Conservation (phyloP, 2,797 vertebrate genomes). For the Cheirogaleus major region DNA sequence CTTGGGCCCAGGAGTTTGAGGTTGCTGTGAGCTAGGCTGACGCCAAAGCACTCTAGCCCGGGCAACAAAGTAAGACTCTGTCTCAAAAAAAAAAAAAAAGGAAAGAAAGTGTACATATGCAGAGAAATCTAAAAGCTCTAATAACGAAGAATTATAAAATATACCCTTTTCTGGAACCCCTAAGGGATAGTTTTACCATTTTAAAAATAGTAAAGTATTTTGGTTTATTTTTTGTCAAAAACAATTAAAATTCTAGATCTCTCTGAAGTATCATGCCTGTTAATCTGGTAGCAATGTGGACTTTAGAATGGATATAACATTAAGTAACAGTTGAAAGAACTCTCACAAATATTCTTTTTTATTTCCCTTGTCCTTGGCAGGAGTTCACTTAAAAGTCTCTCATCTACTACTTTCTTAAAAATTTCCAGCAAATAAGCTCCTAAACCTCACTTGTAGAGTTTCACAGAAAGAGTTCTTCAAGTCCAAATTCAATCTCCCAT, state of each 20-base stretch:
- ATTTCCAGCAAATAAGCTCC: background rate
- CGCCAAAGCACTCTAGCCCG: too few species aligned
- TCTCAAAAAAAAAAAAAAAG: too few species aligned
- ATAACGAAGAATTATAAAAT: constrained; percentile 17
- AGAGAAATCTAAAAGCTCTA: constrained; percentile 22
- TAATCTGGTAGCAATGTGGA: background rate
- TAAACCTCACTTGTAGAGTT: background rate
- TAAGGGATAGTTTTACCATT: background rate
- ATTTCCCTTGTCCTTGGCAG: background rate
- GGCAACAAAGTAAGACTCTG: too few species aligned
- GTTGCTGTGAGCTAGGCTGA: too few species aligned
- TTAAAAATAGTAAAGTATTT: constrained; percentile 22
- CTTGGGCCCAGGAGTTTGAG: too few species aligned
- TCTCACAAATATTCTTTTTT: background rate
- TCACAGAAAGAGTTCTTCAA: constrained; percentile 39
- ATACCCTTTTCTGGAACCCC: background rate
- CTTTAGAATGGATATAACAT: background rate
- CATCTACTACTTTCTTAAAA: background rate
- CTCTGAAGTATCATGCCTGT: background rate
- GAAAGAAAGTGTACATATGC: background rate
- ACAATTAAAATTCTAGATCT: constrained; percentile 30
- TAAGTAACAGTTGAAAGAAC: background rate
- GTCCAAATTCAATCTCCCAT: background rate
- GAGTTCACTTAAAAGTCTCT: background rate
- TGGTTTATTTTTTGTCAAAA: constrained; percentile 15